phyloP scores from a whole-genome alignment of 2,797 vertebrate genomes.

The Trematomus bernacchii region DNA sequence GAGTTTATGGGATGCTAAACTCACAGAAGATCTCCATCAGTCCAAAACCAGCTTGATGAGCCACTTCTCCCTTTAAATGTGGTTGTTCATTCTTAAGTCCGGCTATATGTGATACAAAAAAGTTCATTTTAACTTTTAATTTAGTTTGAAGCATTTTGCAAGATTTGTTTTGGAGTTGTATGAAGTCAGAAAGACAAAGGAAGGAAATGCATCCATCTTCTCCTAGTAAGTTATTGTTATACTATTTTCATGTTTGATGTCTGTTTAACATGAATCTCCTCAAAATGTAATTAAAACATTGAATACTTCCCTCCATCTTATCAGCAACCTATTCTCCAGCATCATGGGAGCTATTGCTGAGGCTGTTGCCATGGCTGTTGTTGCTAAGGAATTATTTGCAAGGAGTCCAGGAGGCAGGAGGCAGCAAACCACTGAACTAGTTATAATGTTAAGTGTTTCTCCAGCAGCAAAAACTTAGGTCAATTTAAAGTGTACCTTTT shows the following conservation, averaged over 20 bases:
- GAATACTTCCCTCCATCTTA: background rate
- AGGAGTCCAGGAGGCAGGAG: conserved; percentile 37
- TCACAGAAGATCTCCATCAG: background rate
- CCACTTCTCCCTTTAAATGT: background rate
- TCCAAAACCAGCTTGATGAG: background rate
- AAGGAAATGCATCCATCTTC: background rate
- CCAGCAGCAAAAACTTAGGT: background rate
- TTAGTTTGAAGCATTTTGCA: background rate
- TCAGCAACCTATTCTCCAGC: conserved; percentile 15
- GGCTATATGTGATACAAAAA: background rate
- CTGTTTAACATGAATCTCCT: background rate
- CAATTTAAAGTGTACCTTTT: background rate
- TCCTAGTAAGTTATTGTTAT: too few relatives aligned
- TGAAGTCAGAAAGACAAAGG: background rate
- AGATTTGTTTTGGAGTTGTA: background rate
- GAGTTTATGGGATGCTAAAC: background rate
- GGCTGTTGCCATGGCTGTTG: conserved; percentile 62
- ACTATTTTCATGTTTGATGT: background rate
- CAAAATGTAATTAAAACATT: background rate
- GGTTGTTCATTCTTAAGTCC: background rate
- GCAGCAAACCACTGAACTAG: background rate
- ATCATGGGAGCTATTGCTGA: conserved; percentile 31
- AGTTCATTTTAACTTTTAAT: background rate
- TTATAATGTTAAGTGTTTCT: background rate
- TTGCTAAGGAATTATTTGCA: conserved; percentile 70